Percentiles rank a stretch among this genome's conserved stretches.
phyloP scores from a whole-genome alignment of 2,113 vertebrate genomes.

The Xiphorhynchus elegans region DNA sequence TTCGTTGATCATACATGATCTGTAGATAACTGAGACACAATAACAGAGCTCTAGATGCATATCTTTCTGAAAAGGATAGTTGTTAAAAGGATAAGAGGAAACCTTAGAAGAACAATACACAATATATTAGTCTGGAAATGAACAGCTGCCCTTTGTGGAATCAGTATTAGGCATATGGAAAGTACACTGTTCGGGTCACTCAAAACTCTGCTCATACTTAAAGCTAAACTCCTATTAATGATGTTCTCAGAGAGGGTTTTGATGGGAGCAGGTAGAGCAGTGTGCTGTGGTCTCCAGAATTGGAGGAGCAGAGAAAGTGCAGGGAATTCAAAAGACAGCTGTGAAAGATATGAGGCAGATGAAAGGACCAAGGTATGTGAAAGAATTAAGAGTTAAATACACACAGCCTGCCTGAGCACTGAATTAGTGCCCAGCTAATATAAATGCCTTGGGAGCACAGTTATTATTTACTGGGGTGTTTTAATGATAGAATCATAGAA shows the following conservation, averaged over 20 bases:
- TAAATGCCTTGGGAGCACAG: background rate
- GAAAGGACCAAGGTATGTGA: background rate
- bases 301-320: background rate
- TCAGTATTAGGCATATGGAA: accelerated
- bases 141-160: background rate
- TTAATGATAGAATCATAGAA: background rate
- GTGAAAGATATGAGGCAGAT: background rate
- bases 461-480: background rate
- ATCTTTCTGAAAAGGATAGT: background rate
- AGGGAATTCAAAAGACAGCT: background rate
- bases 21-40: background rate
- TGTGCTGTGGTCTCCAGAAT: background rate
- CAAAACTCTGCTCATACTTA: background rate
- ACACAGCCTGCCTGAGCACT: background rate
- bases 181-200: background rate
- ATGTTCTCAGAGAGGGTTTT: background rate
- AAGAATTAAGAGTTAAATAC: background rate
- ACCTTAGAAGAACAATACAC: background rate
- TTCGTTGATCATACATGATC: background rate
- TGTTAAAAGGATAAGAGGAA: background rate
- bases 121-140: background rate
- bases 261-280: background rate
- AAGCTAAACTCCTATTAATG: background rate
- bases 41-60: background rate
- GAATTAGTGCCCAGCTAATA: background rate